Evolutionary conservation across 1,140 invertebrate species (phyloP).

Genomic region (Chymomyza costata): DNA sequence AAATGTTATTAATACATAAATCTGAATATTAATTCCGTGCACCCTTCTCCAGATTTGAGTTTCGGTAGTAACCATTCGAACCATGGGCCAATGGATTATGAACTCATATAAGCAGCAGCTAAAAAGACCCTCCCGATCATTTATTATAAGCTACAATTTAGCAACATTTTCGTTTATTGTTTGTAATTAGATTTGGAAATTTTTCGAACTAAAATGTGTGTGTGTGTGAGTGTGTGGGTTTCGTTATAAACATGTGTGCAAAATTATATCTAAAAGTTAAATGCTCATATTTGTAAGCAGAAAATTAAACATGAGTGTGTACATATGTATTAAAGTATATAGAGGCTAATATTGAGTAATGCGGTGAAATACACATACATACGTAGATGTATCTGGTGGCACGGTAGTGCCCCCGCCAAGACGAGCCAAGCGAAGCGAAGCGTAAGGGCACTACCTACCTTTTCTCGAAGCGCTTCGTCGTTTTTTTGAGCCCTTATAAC

Average conservation of each 20-base stretch:
- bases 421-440: too few relatives aligned
- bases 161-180: constrained; percentile 55
- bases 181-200: constrained; percentile 67
- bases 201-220: constrained; percentile 10
- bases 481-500: too few relatives aligned
- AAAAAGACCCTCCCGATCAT: constrained; percentile 18
- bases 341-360: too few relatives aligned
- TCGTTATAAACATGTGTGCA: constrained; percentile 39
- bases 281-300: constrained; percentile 34
- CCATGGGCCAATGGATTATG: constrained; percentile 47
- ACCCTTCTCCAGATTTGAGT: not conserved
- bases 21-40: constrained; percentile 61
- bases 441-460: too few relatives aligned
- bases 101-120: constrained; percentile 27
- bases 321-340: too few relatives aligned
- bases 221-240: constrained; percentile 38
- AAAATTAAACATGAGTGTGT: constrained; percentile 65
- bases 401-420: too few relatives aligned
- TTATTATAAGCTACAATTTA: constrained; percentile 35
- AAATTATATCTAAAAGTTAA: constrained; percentile 29
- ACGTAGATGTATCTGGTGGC: too few relatives aligned
- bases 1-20: constrained; percentile 69
- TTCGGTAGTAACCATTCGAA: too few relatives aligned
- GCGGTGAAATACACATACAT: too few relatives aligned
- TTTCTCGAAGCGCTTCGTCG: too few relatives aligned